Conservation (phyloP, 2,113 vertebrate genomes). For the Indri indri region DNA sequence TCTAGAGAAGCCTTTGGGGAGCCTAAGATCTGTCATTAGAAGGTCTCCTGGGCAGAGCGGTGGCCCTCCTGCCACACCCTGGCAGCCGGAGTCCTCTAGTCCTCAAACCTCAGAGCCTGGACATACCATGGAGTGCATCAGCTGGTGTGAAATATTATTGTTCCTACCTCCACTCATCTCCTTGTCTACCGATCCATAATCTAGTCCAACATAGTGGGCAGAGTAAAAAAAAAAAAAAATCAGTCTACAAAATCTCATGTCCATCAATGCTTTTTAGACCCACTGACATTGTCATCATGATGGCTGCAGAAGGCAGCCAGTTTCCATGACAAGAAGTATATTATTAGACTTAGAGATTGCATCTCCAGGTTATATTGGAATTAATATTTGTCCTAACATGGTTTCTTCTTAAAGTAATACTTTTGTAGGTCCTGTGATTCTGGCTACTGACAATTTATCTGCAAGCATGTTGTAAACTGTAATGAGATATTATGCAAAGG, state of each 20-base stretch:
- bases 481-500: background rate
- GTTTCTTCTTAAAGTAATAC: background rate
- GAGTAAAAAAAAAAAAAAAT: background rate
- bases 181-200: background rate
- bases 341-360: background rate
- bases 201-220: background rate
- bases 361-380: background rate
- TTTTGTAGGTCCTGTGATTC: conserved; percentile 11
- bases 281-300: background rate
- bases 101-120: background rate
- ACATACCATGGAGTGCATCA: background rate
- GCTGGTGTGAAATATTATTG: background rate
- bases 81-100: background rate
- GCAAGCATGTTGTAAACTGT: background rate
- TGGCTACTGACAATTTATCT: background rate
- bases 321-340: background rate
- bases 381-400: background rate
- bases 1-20: background rate
- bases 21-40: background rate
- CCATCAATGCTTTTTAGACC: background rate
- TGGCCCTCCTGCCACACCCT: background rate
- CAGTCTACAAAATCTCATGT: background rate
- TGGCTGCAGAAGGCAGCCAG: background rate
- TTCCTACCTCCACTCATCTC: background rate
- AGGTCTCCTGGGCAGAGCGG: background rate